These are phyloP conservation scores for Clytia hemisphaerica DNA, from an alignment of 30 jellyfish, hydroid and myxozoan genomes.

Conservation along the genomic window DNA sequence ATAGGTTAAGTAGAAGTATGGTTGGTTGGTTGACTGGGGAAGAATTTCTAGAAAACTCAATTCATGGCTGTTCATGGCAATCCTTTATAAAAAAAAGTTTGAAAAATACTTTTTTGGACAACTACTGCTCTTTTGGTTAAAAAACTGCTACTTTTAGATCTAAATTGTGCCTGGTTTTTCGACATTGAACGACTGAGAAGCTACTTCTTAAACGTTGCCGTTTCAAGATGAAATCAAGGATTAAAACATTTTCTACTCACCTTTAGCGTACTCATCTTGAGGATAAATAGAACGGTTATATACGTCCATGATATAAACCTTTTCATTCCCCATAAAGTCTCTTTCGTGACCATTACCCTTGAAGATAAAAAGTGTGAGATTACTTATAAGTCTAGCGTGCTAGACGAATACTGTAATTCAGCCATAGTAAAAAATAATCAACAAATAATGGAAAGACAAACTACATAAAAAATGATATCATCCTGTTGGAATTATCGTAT, in stretches of 20 bases:
- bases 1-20: too few relatives aligned
- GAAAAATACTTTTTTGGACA: too few relatives aligned
- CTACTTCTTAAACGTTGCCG: background rate
- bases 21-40: background rate
- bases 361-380: background rate
- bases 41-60: background rate
- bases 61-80: too few relatives aligned
- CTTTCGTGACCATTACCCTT: slow-evolving; percentile 97
- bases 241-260: slow-evolving; percentile 23
- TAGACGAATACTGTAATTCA: background rate
- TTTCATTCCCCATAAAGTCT: slow-evolving; percentile 54
- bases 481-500: too few relatives aligned
- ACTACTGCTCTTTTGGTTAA: too few relatives aligned
- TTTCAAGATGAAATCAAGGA: background rate
- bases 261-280: slow-evolving; percentile 57
- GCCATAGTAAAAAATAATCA: background rate
- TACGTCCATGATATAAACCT: slow-evolving; percentile 78
- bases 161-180: too few relatives aligned
- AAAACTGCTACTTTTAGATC: too few relatives aligned
- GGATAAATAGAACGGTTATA: slow-evolving; percentile 74
- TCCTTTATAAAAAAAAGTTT: background rate
- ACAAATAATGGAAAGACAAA: too few relatives aligned
- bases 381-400: too few relatives aligned
- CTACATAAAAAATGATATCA: too few relatives aligned
- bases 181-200: too few relatives aligned